Evolutionary conservation across 2,888 invertebrate genomes (phyloP), one percentile per base, ranked within the genome.

Genomic region (Cataglyphis altisquamis): DNA sequence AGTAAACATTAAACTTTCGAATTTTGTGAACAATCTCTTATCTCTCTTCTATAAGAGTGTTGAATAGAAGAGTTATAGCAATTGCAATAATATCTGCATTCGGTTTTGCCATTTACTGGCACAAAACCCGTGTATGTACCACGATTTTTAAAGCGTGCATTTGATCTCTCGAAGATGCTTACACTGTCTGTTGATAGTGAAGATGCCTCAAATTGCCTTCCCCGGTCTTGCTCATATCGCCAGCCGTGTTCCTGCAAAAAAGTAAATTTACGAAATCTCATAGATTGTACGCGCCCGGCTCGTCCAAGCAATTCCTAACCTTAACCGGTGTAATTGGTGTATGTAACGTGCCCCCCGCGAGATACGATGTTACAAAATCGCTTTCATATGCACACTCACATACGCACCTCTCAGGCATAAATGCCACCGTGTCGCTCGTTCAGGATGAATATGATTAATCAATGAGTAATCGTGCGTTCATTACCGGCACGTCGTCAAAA

Each of bases 221-320:
- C 75, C 78, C 88, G 21, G 89, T 82, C 82, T 90, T 91, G 63
- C 91, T 92, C 91, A 91, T 91, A 63, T 91, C 90, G 86, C 45
- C 62, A 62, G 81, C 60, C 55, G n/a, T 55, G 32, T 63, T 52
- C 75, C 90, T 91, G 75, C 74, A 89, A 90, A 67, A 70, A 10
- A 75, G 45, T 12, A 45, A 45, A n/a, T 60, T 72, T 74, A 83
- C 10, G 25, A n/a, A 64, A 74, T 83, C 32, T 9, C 45, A 77
- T 18, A 32, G 29, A 41, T 68, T 15, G 2, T 72, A 68, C 45
- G 39, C 73, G 70, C 48, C 80, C 64, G 73, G 63, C 70, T 45
- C n/a, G 18, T 2, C 78, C 68, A 32, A 70, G 62, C 29, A 78
- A 88, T 88, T 88, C 78, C 91, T 91, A 91, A 91, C 89, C 90